Base-by-base conservation (phyloP, 1,140 invertebrate species). In the Mactra quadrangularis region DNA sequence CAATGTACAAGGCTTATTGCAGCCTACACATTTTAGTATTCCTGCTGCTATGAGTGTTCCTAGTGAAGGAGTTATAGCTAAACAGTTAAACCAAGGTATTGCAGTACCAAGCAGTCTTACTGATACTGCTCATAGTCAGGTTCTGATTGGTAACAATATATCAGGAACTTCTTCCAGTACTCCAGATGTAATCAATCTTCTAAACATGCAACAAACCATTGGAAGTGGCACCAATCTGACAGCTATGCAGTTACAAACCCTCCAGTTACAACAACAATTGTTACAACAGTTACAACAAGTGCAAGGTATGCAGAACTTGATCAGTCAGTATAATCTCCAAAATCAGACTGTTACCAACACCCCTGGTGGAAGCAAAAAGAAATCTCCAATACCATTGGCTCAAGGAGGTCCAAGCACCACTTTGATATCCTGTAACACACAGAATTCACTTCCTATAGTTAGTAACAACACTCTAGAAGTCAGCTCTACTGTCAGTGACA, bases 221-320 rank as follows among this genome's bases (percentile, higher is more conserved):
- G 74, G 74, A 7, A 76, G 29, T 76, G 55, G 55, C 6, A 85
- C 76, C 57, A 86, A 88, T 71, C 77, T 90, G 62, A 89, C 87
- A 53, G 87, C 87, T 7, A 86, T 89, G 83, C 89, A 90, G 68
- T 35, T 90, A 15, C 86, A 89, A 55, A 86, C 87, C 22, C 53
- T 85, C 35, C 89, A 90, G 77, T 62, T 90, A n/a, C 89, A 90
- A 50, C 89, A 90, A 53, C 86, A 89, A 70, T 76, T 89, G 55
- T 57, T 88, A 3, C 86, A 89, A 38, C 89, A 90, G 74, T 75
- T 90, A 38, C 89, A 90, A 64, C 87, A 88, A 47, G 76, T 90
- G 22, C 89, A 90, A 33, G 88, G 87, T 15, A 89, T 90, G 89
- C 88, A 90, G 78, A 82, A 82, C 25, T 84, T 90, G 3, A 87